phyloP scores from a whole-genome alignment of 2,113 vertebrate genomes.

The Pogona vitticeps region DNA sequence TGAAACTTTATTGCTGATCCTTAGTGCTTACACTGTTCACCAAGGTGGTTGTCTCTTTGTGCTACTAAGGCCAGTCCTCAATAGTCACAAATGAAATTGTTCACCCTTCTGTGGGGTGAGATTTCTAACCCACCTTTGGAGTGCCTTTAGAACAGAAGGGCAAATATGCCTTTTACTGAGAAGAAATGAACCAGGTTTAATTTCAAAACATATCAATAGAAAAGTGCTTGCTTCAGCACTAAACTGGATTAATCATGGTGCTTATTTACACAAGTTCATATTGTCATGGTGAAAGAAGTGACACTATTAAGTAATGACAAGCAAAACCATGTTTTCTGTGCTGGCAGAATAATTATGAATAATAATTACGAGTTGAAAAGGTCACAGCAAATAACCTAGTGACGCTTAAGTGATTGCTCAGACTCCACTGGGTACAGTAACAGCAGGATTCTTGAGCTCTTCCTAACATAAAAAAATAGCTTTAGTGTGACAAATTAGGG shows the following conservation, averaged over 20 bases:
- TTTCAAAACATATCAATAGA: slow-evolving; percentile 55
- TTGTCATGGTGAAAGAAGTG: slow-evolving; percentile 18
- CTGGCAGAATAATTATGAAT: slow-evolving; percentile 46
- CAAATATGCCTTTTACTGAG: slow-evolving; percentile 37
- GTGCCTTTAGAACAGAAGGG: slow-evolving; percentile 39
- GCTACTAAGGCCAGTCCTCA: not conserved
- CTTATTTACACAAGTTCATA: slow-evolving; percentile 52
- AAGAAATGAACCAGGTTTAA: slow-evolving; percentile 50
- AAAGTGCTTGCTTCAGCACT: slow-evolving; percentile 63
- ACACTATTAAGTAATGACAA: slow-evolving; percentile 62
- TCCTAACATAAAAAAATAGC: slow-evolving; percentile 70
- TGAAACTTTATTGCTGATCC: not conserved
- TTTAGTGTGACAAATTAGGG: slow-evolving; percentile 68
- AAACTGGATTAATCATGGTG: slow-evolving; percentile 58
- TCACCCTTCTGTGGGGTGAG: not conserved
- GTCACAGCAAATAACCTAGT: slow-evolving; percentile 52
- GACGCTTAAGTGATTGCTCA: slow-evolving; percentile 59
- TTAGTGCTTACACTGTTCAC: not conserved
- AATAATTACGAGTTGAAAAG: slow-evolving; percentile 63
- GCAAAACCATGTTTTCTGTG: not conserved
- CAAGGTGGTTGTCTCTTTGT: not conserved
- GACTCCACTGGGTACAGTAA: slow-evolving; percentile 62
- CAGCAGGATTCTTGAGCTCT: slow-evolving; percentile 16
- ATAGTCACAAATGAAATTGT: slow-evolving; percentile 11
- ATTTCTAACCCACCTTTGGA: slow-evolving; percentile 25